These are phyloP conservation scores for Tangara arthus DNA, from an alignment of 2,797 vertebrate species.

Conservation along the genomic window DNA sequence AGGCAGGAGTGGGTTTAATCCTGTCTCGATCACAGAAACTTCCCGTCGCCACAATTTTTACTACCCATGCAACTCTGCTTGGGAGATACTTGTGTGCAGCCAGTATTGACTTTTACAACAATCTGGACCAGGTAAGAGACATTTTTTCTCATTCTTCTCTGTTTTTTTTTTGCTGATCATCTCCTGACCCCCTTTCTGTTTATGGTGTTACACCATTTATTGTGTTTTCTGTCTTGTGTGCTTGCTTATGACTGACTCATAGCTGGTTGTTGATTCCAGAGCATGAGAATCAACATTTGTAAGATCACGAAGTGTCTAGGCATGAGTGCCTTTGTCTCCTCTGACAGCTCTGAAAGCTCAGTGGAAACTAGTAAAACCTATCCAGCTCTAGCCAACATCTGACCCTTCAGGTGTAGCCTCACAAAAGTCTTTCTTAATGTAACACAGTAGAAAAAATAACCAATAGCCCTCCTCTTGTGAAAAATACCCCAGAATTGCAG, in stretches of 20 bases:
- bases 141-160: not conserved
- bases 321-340: not conserved
- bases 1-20: constrained; percentile 88
- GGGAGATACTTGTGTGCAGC: constrained; percentile 94
- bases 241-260: not conserved
- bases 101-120: constrained; percentile 96
- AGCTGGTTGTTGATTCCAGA: not conserved
- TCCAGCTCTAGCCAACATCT: not conserved
- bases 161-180: not conserved
- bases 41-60: constrained; percentile 90
- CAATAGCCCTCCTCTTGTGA: not conserved
- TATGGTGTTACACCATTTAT: not conserved
- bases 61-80: constrained; percentile 93
- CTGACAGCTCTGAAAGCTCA: not conserved
- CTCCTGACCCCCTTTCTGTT: not conserved
- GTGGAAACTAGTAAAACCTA: not conserved
- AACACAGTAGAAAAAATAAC: not conserved
- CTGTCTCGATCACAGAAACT: constrained; percentile 84
- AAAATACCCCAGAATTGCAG: not conserved
- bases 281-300: not conserved
- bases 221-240: not conserved
- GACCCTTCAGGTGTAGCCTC: not conserved
- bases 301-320: not conserved
- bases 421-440: not conserved
- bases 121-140: constrained; percentile 84